Evolutionary conservation across 2,797 vertebrate species (phyloP), one percentile per base, ranked within the genome.

Genomic region (Pelodytes ibericus): DNA sequence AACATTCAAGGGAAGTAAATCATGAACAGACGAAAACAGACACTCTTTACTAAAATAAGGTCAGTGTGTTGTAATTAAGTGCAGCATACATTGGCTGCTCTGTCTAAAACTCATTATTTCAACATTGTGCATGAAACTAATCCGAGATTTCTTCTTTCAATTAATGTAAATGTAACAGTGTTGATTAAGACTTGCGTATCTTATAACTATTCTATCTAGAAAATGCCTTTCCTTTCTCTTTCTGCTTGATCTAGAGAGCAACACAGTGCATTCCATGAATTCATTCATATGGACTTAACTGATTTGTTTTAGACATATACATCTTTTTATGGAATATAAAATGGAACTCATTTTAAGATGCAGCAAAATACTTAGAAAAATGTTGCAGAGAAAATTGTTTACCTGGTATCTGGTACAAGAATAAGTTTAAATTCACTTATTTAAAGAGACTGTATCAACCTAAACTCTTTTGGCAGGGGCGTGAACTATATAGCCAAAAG

Each of bases 1-100:
- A 68, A 18, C 73, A 75, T 68, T 75, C 57, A 75, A 68, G 41
- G 73, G 64, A 25, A 67, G 26, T 49, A 74, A 74, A 75, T 68
- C 64, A 61, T 25, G 33, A 22, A 49, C 2, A 67, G 56, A 58
- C 41, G 20, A 22, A 74, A 59, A 74, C 11, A 74, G 36, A 29
- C 26, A 67, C 27, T 60, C 27, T 75, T 53, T 47, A 15, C 22
- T 51, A 13, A 59, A 26, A 25, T 31, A 59, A 60, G 44, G 8
- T 58, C 36, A 67, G 47, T 51, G 30, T 18, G 16, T 31, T 58
- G 56, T 29, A 58, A 58, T 58, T 58, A 58, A 58, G 56, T 29
- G 26, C 56, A 58, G 10, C 4, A 26, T 29, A 2, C 56, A 58
- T 13, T 13, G 56, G 56, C 56, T 27, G 20, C 24, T 56, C 51